phyloP scores from a whole-genome alignment of 2,888 invertebrate genomes.

The Drosophila setosimentum region DNA sequence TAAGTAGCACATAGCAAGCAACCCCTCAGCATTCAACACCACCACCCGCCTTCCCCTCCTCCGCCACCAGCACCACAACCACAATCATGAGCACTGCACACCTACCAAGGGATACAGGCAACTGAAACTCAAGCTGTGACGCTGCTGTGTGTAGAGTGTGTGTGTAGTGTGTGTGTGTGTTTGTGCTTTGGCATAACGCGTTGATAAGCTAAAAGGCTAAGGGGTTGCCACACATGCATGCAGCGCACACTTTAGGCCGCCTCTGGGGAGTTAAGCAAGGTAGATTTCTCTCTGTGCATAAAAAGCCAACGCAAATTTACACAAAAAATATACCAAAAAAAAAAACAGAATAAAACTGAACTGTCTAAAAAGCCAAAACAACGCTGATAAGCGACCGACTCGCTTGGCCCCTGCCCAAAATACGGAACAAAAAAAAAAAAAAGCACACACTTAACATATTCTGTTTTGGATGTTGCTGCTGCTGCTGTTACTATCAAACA shows the following conservation, averaged over 20 bases:
- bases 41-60: background rate
- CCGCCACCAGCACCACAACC: background rate
- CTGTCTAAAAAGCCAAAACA: slow-evolving; percentile 64
- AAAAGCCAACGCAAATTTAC: slow-evolving; percentile 48
- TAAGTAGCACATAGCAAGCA: slow-evolving; percentile 68
- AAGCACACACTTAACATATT: slow-evolving; percentile 73
- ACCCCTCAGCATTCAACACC: background rate
- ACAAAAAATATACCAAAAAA: slow-evolving; percentile 32
- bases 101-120: slow-evolving; percentile 52
- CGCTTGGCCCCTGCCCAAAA: slow-evolving; percentile 52
- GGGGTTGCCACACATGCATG: slow-evolving; percentile 51
- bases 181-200: slow-evolving; percentile 69
- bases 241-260: slow-evolving; percentile 12
- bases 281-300: slow-evolving; percentile 27
- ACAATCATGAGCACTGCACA: slow-evolving; percentile 30
- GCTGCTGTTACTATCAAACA: slow-evolving; percentile 15
- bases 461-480: slow-evolving; percentile 21
- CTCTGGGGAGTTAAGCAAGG: background rate
- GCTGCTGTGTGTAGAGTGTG: slow-evolving; percentile 13
- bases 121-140: slow-evolving; percentile 27
- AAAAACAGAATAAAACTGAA: slow-evolving; percentile 42
- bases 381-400: slow-evolving; percentile 69
- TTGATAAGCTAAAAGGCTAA: slow-evolving; percentile 76
- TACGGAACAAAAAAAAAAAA: slow-evolving; percentile 1
- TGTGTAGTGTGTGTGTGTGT: slow-evolving; percentile 19